phyloP scores from a whole-genome alignment of 2,113 vertebrate genomes.

The Anarhynchus alexandrinus region DNA sequence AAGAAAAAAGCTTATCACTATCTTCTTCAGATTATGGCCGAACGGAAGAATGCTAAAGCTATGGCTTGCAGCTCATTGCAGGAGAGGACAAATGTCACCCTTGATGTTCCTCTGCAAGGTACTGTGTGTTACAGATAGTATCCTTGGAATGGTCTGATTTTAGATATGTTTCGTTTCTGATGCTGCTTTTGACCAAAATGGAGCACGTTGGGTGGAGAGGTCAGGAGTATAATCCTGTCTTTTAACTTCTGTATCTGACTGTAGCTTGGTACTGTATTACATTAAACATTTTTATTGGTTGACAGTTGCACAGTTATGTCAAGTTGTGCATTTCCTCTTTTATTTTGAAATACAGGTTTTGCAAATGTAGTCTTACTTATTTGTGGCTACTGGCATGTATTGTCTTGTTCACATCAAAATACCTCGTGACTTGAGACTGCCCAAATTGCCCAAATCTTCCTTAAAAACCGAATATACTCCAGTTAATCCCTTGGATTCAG shows the following conservation, averaged over 20 bases:
- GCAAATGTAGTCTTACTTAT: background rate
- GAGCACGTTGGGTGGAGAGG: background rate
- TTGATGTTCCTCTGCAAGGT: conserved; percentile 97
- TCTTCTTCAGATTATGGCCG: conserved; percentile 92
- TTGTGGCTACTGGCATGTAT: background rate
- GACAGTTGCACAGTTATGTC: background rate
- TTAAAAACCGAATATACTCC: background rate
- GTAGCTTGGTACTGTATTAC: background rate
- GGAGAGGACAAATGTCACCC: conserved; percentile 74
- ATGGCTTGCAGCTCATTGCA: conserved; percentile 87
- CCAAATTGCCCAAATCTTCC: background rate
- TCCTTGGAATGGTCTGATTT: background rate
- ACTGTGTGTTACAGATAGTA: background rate
- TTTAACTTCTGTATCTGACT: background rate
- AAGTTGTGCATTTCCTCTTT: background rate
- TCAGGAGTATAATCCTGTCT: background rate
- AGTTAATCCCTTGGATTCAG: background rate
- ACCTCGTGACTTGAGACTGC: background rate
- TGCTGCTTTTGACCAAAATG: background rate
- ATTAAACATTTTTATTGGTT: background rate
- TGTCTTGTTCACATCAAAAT: background rate
- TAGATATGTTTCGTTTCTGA: background rate
- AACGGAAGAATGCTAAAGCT: conserved; percentile 93
- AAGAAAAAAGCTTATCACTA: background rate
- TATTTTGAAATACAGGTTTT: background rate